These are phyloP conservation scores for Nysson spinosus DNA, from an alignment of 2,888 invertebrate species.

Conservation along the genomic window DNA sequence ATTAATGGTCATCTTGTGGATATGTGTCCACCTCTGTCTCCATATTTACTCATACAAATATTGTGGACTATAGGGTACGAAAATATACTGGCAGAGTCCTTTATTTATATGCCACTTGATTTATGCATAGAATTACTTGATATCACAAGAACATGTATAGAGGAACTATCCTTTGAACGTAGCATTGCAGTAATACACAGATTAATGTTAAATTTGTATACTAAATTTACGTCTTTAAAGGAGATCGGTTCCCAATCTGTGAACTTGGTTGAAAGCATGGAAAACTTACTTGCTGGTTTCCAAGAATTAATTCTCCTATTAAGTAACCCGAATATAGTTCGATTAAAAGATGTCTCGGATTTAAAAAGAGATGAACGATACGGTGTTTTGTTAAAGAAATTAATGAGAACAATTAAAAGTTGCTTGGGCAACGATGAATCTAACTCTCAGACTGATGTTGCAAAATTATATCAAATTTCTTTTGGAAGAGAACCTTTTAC, in stretches of 20 bases:
- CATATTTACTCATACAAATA: constrained; percentile 69
- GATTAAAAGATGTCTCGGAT: constrained; percentile 29
- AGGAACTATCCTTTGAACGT: constrained; percentile 59
- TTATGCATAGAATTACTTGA: constrained; percentile 66
- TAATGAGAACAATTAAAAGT: constrained; percentile 51
- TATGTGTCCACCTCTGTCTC: constrained; percentile 69
- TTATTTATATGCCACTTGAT: constrained; percentile 69
- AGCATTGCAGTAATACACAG: constrained; percentile 43
- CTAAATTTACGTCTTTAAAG: constrained; percentile 55
- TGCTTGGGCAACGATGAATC: constrained; percentile 43
- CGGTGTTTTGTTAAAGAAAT: constrained; percentile 63
- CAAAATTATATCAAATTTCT: constrained; percentile 63
- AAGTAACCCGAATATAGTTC: constrained; percentile 47
- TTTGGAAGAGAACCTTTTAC: constrained; percentile 57
- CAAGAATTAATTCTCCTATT: constrained; percentile 64
- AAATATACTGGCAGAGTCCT: constrained; percentile 62
- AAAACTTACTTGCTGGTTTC: constrained; percentile 52
- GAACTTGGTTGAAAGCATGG: constrained; percentile 44
- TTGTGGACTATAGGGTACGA: constrained; percentile 67
- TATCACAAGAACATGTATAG: constrained; percentile 55
- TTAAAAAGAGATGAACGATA: constrained; percentile 47
- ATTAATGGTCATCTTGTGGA: constrained; percentile 66
- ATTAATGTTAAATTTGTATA: constrained; percentile 53
- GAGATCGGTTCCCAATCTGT: constrained; percentile 53
- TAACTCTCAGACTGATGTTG: constrained; percentile 16